Conservation (phyloP, 2,113 vertebrate genomes). For the Phrynosoma platyrhinos region DNA sequence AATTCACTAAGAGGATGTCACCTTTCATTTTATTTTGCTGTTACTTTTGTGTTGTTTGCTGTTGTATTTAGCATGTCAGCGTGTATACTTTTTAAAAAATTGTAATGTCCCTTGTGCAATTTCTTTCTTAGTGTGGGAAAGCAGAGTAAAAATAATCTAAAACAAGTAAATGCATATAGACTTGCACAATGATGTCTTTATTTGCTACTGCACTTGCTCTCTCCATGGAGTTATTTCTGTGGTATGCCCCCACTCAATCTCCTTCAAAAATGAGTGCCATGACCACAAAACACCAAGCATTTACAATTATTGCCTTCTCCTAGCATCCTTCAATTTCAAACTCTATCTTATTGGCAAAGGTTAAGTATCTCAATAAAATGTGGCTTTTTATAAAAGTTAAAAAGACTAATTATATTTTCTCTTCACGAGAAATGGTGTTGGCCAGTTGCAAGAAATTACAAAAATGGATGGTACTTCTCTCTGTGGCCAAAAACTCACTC, state of each 20-base stretch:
- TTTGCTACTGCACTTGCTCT: slow-evolving; percentile 10
- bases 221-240: slow-evolving; percentile 59
- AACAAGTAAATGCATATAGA: background rate
- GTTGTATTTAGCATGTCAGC: no score
- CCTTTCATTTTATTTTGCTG: no score
- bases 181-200: no score
- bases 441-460: background rate
- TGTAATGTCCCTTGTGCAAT: no score
- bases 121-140: no score
- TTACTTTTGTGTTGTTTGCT: no score
- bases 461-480: background rate
- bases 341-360: slow-evolving; percentile 46
- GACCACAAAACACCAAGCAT: slow-evolving; percentile 40
- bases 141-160: no score
- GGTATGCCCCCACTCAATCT: slow-evolving; percentile 60
- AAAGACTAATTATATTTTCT: background rate
- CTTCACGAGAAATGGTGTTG: background rate
- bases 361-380: slow-evolving; percentile 3
- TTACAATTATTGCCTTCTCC: slow-evolving; percentile 46
- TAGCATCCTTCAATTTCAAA: slow-evolving; percentile 36
- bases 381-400: background rate
- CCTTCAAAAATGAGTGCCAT: slow-evolving; percentile 35
- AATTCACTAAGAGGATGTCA: no score
- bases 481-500: no score
- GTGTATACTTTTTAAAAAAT: no score